Base-by-base conservation (phyloP, 2,797 vertebrate genomes). In the Karalla daura region DNA sequence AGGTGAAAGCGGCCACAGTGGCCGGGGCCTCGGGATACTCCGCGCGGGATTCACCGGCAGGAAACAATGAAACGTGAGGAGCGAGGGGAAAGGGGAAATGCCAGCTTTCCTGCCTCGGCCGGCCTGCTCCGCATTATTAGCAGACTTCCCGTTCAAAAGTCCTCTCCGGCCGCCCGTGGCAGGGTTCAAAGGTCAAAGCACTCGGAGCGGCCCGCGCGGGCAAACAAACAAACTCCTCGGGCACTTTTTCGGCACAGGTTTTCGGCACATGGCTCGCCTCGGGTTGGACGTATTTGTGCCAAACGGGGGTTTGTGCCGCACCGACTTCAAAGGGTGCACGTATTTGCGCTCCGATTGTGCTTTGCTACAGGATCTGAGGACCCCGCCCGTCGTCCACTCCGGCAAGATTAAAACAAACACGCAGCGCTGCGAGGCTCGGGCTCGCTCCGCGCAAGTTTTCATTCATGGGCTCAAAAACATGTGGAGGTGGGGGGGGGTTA, bases 41-140 rank as follows among this genome's bases (percentile, higher is more conserved):
- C n/a, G n/a, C n/a, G n/a, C n/a, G n/a, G n/a, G n/a, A n/a, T n/a
- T n/a, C n/a, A 35, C 70, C 63, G 44, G 39, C 71, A 91, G 87
- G 80, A 90, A 87, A 82, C 72, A 68, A 82, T 87, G 81, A 90
- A 89, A 91, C 15, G 40, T 28, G 76, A 87, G 81, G 36, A 85
- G 85, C 46, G 25, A 56, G 63, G 46, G 63, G n/a, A 43, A 1
- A 58, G 62, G 61, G 86, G 89, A 89, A 87, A 83, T 74, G 78
- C 70, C 80, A 68, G 72, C 70, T 70, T 75, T 73, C 76, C 74
- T 76, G 73, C 70, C 49, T 37, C 35, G 33, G n/a, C 28, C 32
- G 47, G 53, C 67, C 76, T 67, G 64, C 72, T 78, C 76, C 46
- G 8, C 56, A 80, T 80, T 82, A 89, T 82, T 70, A 72, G 70